Percentiles rank a stretch among this genome's conserved stretches.
These are phyloP conservation scores for Urosaurus nigricauda DNA, from an alignment of 2,797 vertebrate genomes.

Conservation along the genomic window DNA sequence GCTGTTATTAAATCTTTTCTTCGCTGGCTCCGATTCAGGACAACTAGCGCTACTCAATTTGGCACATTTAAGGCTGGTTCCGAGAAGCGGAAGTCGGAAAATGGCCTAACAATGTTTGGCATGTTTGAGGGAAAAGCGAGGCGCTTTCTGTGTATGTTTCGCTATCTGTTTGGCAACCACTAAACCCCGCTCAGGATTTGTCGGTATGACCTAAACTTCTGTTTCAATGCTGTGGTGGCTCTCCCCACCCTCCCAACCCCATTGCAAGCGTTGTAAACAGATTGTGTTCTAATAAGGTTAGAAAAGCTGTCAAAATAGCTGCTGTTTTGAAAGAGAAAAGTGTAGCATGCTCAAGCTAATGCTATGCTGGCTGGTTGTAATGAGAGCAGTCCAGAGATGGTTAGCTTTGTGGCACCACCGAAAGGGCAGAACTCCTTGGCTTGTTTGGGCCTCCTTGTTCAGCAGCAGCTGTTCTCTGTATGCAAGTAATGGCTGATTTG, in stretches of 20 bases:
- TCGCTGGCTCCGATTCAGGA: slow-evolving; percentile 65
- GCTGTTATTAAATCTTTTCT: slow-evolving; percentile 70
- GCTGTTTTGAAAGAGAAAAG: slow-evolving; percentile 54
- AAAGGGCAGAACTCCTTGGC: slow-evolving; percentile 50
- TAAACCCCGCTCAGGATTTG: slow-evolving; percentile 46
- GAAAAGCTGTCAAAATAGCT: slow-evolving; percentile 70
- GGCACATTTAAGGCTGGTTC: slow-evolving; percentile 47
- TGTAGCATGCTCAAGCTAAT: neutral
- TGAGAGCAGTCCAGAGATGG: slow-evolving; percentile 18
- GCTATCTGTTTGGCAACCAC: slow-evolving; percentile 16
- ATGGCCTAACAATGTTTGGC: neutral
- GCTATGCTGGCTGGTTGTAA: slow-evolving; percentile 21
- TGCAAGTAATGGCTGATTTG: neutral
- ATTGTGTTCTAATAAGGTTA: slow-evolving; percentile 68
- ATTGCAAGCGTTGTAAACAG: slow-evolving; percentile 48
- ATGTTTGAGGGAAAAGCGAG: neutral
- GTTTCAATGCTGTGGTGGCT: slow-evolving; percentile 19
- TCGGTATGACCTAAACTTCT: slow-evolving; percentile 55
- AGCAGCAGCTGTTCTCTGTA: slow-evolving; percentile 3
- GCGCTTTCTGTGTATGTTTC: neutral
- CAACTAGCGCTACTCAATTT: slow-evolving; percentile 58
- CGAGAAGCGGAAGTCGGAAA: neutral
- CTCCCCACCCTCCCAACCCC: slow-evolving; percentile 10
- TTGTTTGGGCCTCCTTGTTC: slow-evolving; percentile 10
- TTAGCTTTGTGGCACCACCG: neutral